Evolutionary conservation across 2,113 vertebrate species (phyloP), one percentile per base, ranked within the genome.

Genomic region (Sturnus vulgaris): DNA sequence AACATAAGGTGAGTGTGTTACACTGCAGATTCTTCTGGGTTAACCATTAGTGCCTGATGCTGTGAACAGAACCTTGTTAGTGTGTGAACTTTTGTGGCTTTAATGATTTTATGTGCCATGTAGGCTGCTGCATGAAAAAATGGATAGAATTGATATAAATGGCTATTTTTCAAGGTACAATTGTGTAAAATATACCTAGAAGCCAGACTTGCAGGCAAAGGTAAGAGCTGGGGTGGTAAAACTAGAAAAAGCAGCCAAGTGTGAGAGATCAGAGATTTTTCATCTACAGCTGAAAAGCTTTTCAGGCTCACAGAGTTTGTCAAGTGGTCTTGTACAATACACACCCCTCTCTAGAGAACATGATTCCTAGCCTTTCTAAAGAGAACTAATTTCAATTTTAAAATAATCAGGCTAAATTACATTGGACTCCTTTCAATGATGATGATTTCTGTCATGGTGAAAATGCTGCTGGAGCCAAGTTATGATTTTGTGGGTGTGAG

Each of bases 131-230:
- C 11, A 5, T 44, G 40, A 71, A 59, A 60, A 68, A 33, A 5
- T 1, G 4, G 3, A 9, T 59, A 16, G 4, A 33, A 5, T 1
- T 5, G 3, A 9, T 59, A 16, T 4, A 10, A 27, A 23, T 46
- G 3, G 4, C 59, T 55, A 16, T 66, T 66, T 81, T 11, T 64
- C 28, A 35, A 2, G 44, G 31, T 55, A 30, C 3, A 30, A 9
- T 44, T 44, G 27, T 79, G 46, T 42, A 35, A 60, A 82, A n/a
- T 24, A 27, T 15, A 33, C 18, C 25, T 75, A 42, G 25, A 75
- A 57, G 42, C 7, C 14, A 57, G 2, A 5, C 71, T 68, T 66
- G 47, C 37, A 57, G 52, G 1, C 30, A 12, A 24, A 37, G 24
- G 16, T 71, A 6, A 16, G 47, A 65, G 37, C 35, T 78, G 47